phyloP scores from a whole-genome alignment of 1,140 invertebrate genomes.

The Probaryconus sp. region DNA sequence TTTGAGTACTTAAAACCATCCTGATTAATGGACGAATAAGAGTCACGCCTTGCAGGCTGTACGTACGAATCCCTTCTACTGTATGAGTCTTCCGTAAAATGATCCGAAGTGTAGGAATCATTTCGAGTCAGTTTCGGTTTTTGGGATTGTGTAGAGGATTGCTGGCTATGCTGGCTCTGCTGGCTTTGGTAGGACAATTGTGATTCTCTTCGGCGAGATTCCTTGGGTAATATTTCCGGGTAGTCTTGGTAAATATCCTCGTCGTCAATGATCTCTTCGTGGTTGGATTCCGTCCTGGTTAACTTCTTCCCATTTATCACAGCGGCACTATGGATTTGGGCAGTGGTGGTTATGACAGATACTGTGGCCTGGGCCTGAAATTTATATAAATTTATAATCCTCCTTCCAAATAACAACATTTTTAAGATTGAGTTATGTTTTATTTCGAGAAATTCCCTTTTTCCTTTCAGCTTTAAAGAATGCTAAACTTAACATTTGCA shows the following conservation, averaged over 20 bases:
- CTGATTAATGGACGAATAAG: slow-evolving; percentile 69
- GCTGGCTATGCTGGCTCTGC: slow-evolving; percentile 48
- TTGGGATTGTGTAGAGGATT: slow-evolving; percentile 64
- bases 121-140: slow-evolving; percentile 71
- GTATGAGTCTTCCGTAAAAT: slow-evolving; percentile 66
- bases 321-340: slow-evolving; percentile 68
- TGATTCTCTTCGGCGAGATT: slow-evolving; percentile 71
- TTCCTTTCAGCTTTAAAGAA: too few species aligned
- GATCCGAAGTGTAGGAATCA: slow-evolving; percentile 72
- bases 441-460: too few species aligned
- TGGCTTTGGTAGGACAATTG: slow-evolving; percentile 71
- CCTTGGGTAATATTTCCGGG: slow-evolving; percentile 68
- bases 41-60: slow-evolving; percentile 66
- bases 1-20: slow-evolving; percentile 70
- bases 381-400: too few species aligned
- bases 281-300: slow-evolving; percentile 70
- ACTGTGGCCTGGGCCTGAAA: slow-evolving; percentile 26
- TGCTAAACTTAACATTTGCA: too few species aligned
- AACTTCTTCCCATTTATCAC: slow-evolving; percentile 69
- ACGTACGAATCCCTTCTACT: slow-evolving; percentile 62
- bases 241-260: slow-evolving; percentile 68
- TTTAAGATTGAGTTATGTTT: too few species aligned
- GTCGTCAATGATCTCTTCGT: slow-evolving; percentile 67
- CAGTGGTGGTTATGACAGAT: slow-evolving; percentile 70
- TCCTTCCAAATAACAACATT: too few species aligned